phyloP scores from a whole-genome alignment of 1,140 invertebrate genomes.

The Pachyrhynchus sulphureomaculatus region DNA sequence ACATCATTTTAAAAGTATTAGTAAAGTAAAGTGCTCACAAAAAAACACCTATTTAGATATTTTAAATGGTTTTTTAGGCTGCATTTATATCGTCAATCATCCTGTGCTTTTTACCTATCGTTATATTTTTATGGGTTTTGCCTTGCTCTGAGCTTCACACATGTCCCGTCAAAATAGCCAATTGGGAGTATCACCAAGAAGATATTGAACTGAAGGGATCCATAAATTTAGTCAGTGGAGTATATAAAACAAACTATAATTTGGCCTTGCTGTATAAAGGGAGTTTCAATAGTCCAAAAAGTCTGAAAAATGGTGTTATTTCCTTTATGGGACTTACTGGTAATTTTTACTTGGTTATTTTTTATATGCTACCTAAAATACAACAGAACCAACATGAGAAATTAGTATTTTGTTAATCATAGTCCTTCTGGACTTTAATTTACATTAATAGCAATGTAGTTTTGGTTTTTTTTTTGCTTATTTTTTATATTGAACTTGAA shows the following conservation, averaged over 20 bases:
- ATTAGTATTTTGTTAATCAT: no score
- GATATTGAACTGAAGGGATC: conserved; percentile 71
- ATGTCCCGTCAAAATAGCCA: conserved; percentile 62
- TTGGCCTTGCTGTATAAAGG: conserved; percentile 70
- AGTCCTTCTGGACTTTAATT: no score
- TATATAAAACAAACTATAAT: conserved; percentile 62
- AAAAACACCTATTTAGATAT: no score
- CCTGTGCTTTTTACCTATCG: conserved; percentile 67
- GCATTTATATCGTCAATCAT: conserved; percentile 69
- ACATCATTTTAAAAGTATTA: neutral
- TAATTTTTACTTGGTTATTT: neutral
- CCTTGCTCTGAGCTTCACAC: conserved; percentile 67
- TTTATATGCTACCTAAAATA: neutral
- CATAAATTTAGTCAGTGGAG: conserved; percentile 66
- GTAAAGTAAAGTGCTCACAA: no score
- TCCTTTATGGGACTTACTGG: conserved; percentile 60
- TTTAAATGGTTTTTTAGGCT: conserved; percentile 6
- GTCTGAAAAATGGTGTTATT: conserved; percentile 53
- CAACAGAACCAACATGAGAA: no score
- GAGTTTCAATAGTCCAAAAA: conserved; percentile 60
- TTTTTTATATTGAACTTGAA: no score
- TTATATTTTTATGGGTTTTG: conserved; percentile 73
- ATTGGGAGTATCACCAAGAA: conserved; percentile 71
- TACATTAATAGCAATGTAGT: no score
- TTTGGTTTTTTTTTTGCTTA: no score